A percentile compares a stretch with the other conserved stretches of the same genome.
Evolutionary conservation across 2,113 vertebrate species (phyloP).

Genomic region (Lagopus muta): DNA sequence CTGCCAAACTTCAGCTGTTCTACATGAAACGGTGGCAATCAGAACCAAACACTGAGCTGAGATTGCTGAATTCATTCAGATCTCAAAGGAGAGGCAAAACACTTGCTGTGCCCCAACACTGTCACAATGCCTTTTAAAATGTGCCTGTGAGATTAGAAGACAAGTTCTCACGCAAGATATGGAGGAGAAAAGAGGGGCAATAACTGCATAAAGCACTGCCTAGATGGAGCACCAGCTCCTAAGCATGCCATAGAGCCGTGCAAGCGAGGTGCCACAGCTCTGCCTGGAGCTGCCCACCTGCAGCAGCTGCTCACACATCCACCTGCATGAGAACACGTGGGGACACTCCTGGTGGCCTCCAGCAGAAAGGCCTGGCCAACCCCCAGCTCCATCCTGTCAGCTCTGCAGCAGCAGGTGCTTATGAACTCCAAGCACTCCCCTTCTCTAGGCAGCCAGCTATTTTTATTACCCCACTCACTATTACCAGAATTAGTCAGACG

Average conservation of each 20-base stretch:
- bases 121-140: not conserved
- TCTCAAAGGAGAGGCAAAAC: not conserved
- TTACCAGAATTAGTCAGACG: not conserved
- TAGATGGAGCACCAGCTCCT: not conserved
- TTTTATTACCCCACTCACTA: not conserved
- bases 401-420: accelerated
- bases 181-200: not conserved
- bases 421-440: not conserved
- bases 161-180: not conserved
- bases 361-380: not conserved
- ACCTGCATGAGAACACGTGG: accelerated
- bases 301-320: not conserved
- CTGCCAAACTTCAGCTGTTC: not conserved
- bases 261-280: accelerated
- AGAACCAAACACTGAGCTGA: not conserved
- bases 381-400: not conserved
- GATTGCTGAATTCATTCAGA: not conserved
- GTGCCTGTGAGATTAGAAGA: not conserved
- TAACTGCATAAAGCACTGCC: not conserved
- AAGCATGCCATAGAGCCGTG: not conserved
- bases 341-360: accelerated
- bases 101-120: not conserved
- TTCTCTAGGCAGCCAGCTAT: not conserved
- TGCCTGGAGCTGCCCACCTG: not conserved
- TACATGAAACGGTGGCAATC: not conserved